Evolutionary conservation across 64 coral and sea anemone genomes (phyloP).

Genomic region (Acropora tenuis): DNA sequence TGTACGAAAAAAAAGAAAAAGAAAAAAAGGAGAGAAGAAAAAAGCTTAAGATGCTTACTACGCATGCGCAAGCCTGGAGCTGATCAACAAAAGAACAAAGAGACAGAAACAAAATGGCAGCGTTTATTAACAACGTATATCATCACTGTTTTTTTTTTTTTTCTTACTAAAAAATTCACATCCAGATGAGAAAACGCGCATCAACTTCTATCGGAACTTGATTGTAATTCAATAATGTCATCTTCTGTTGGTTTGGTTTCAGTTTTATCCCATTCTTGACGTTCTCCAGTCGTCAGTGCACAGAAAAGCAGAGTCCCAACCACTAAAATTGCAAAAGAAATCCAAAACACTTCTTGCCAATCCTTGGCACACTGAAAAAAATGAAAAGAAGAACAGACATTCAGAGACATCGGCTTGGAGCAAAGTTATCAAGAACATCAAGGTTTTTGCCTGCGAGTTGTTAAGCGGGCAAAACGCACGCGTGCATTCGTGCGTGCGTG

Average conservation of each 20-base stretch:
- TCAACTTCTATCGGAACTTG: not conserved
- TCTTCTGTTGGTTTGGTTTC: not conserved
- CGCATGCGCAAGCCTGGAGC: too few species aligned
- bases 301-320: conserved; percentile 62
- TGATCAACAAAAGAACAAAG: too few species aligned
- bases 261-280: conserved; percentile 78
- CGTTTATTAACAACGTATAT: too few species aligned
- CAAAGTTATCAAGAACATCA: not conserved
- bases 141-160: too few species aligned
- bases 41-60: too few species aligned
- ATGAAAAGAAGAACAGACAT: not conserved
- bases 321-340: conserved; percentile 56
- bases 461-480: too few species aligned
- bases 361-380: conserved; percentile 59
- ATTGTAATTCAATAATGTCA: not conserved
- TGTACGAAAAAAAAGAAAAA: too few species aligned
- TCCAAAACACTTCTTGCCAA: conserved; percentile 82
- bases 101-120: too few species aligned
- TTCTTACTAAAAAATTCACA: not conserved
- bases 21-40: too few species aligned
- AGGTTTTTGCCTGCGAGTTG: too few species aligned
- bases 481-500: too few species aligned
- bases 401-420: too few species aligned
- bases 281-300: conserved; percentile 62
- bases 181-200: not conserved